A percentile compares a stretch with the other conserved stretches of the same genome.
These are phyloP conservation scores for Chlorops oryzae DNA, from an alignment of 1,140 invertebrate genomes.

Conservation along the genomic window DNA sequence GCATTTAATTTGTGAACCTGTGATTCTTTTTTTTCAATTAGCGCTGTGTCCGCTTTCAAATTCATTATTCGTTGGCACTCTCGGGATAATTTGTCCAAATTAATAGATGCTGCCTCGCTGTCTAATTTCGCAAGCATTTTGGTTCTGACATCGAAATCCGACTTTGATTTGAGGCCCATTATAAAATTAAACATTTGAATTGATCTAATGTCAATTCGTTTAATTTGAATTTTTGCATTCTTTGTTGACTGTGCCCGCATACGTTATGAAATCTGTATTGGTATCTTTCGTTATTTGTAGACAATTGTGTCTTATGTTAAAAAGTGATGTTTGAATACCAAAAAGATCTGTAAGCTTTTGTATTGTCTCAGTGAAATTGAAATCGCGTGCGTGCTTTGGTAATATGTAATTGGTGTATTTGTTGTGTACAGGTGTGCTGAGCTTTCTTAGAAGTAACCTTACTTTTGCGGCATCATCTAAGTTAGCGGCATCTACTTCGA, in stretches of 20 bases:
- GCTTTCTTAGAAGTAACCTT: neutral
- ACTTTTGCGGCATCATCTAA: slow-evolving; percentile 5
- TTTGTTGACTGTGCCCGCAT: slow-evolving; percentile 3
- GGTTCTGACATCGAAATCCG: slow-evolving; percentile 5
- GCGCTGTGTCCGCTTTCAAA: neutral
- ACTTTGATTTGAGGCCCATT: neutral
- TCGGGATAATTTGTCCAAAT: neutral
- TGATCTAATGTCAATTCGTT: slow-evolving; percentile 4
- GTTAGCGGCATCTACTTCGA: slow-evolving; percentile 8
- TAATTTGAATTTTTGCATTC: slow-evolving; percentile 7
- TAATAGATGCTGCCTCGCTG: neutral
- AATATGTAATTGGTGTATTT: slow-evolving; percentile 11
- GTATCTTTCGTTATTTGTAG: neutral
- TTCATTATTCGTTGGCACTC: slow-evolving; percentile 2
- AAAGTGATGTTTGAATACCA: slow-evolving; percentile 4
- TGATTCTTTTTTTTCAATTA: neutral
- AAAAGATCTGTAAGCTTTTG: slow-evolving; percentile 6
- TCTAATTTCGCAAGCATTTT: slow-evolving; percentile 5
- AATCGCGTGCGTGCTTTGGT: neutral
- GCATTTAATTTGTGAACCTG: too few relatives aligned
- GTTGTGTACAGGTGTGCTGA: neutral
- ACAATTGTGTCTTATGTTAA: slow-evolving; percentile 6
- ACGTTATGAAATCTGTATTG: neutral
- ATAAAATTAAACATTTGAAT: slow-evolving; percentile 11
- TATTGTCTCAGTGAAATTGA: neutral